Conservation (phyloP, 2,888 invertebrate genomes). For the Acanthococcus lagerstroemiae region DNA sequence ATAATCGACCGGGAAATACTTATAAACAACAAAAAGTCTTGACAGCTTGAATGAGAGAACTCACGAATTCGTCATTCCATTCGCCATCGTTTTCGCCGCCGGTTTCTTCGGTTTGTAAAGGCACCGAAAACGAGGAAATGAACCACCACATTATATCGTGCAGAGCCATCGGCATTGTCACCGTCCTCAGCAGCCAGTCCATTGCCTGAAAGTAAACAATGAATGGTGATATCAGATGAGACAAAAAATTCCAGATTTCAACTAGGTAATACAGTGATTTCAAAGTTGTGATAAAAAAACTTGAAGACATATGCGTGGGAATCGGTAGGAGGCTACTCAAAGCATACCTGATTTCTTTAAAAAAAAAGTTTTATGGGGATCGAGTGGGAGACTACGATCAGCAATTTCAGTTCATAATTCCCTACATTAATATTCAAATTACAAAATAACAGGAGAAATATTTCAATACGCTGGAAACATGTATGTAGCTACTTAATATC, state of each 20-base stretch:
- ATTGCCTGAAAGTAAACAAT: conserved; percentile 54
- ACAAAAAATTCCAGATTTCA: too few relatives aligned
- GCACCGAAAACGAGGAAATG: conserved; percentile 57
- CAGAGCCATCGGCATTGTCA: conserved; percentile 80
- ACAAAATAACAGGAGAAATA: too few relatives aligned
- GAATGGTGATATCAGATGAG: too few relatives aligned
- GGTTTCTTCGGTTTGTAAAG: conserved; percentile 15
- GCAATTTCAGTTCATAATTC: too few relatives aligned
- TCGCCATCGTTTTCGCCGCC: conserved; percentile 20
- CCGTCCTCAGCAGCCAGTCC: conserved; percentile 87
- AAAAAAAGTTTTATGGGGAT: too few relatives aligned
- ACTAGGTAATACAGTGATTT: not conserved
- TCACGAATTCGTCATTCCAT: conserved; percentile 27
- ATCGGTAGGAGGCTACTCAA: too few relatives aligned
- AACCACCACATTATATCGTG: conserved; percentile 98
- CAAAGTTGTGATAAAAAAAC: conserved; percentile 1
- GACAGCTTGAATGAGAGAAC: not conserved
- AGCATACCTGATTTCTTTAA: too few relatives aligned
- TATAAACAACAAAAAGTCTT: not conserved
- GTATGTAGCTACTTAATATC: too few relatives aligned
- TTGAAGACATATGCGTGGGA: not conserved
- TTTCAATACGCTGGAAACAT: too few relatives aligned
- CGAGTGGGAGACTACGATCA: too few relatives aligned
- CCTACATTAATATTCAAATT: too few relatives aligned
- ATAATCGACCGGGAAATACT: too few relatives aligned